A percentile compares a stretch with the other conserved stretches of the same genome.
phyloP scores from a whole-genome alignment of 2,113 vertebrate genomes.

The Seriola aureovittata region DNA sequence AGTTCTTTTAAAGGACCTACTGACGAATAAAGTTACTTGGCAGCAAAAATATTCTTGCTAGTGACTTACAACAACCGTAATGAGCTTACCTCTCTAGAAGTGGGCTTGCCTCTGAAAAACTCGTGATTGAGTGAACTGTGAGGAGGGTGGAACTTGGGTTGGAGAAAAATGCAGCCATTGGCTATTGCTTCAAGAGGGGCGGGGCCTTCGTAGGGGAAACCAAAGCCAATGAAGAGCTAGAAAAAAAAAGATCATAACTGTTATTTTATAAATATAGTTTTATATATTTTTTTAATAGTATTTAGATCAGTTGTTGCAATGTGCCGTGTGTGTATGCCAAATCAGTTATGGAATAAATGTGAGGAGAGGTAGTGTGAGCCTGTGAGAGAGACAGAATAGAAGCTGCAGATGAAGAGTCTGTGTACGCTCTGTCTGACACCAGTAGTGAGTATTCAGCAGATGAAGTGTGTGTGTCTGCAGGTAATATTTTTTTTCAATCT shows the following conservation, averaged over 20 bases:
- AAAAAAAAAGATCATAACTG: not conserved
- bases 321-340: not conserved
- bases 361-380: not conserved
- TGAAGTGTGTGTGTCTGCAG: not conserved
- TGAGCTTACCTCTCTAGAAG: constrained; percentile 90
- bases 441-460: not conserved
- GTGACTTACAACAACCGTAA: not conserved
- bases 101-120: constrained; percentile 98
- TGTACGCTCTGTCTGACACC: not conserved
- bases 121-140: constrained; percentile 98
- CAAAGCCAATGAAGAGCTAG: constrained; percentile 97
- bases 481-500: not conserved
- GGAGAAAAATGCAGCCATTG: constrained; percentile 96
- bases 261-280: not conserved
- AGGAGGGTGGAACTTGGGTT: constrained; percentile 92
- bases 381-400: not conserved
- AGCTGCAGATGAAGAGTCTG: not conserved
- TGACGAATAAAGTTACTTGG: not conserved
- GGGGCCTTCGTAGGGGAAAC: constrained; percentile 98
- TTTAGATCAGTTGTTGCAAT: not conserved
- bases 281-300: too few relatives aligned
- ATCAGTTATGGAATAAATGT: not conserved
- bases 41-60: not conserved
- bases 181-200: constrained; percentile 97
- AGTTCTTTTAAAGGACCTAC: constrained; percentile 2